Conservation (phyloP, 2,888 invertebrate species). For the Pseudoips prasinana region DNA sequence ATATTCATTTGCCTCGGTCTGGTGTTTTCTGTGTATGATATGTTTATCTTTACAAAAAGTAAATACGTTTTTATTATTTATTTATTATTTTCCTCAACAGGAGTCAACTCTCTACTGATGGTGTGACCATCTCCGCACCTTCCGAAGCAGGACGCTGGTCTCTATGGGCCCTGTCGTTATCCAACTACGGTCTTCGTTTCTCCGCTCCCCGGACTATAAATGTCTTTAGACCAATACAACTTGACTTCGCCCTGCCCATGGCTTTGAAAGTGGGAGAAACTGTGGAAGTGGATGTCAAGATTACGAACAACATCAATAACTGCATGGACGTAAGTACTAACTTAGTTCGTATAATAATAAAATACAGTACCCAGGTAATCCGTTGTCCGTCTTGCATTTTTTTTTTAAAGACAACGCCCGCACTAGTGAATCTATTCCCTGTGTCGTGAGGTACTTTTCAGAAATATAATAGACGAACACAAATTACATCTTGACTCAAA, state of each 20-base stretch:
- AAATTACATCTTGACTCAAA: too few species aligned
- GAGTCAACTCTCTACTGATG: slow-evolving; percentile 80
- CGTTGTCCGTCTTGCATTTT: too few species aligned
- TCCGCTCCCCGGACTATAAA: slow-evolving; percentile 82
- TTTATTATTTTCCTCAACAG: too few species aligned
- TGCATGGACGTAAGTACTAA: slow-evolving; percentile 85
- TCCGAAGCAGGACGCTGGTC: slow-evolving; percentile 85
- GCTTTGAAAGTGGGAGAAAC: slow-evolving; percentile 84
- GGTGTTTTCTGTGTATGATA: too few species aligned
- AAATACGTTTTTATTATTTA: too few species aligned
- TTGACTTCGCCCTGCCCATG: slow-evolving; percentile 83
- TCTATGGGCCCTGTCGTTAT: slow-evolving; percentile 83
- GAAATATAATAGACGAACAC: too few species aligned
- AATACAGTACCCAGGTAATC: too few species aligned
- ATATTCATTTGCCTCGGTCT: too few species aligned
- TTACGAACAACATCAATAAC: slow-evolving; percentile 85
- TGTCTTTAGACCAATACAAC: slow-evolving; percentile 84
- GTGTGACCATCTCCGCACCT: slow-evolving; percentile 82
- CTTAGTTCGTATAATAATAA: neutral
- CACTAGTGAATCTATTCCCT: too few species aligned
- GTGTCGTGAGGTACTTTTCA: too few species aligned
- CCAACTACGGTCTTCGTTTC: slow-evolving; percentile 75
- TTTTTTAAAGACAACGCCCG: too few species aligned
- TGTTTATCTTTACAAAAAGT: too few species aligned
- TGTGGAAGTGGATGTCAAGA: slow-evolving; percentile 86